Conservation (phyloP, 1,140 invertebrate species). For the Drosophila kanapiae region DNA sequence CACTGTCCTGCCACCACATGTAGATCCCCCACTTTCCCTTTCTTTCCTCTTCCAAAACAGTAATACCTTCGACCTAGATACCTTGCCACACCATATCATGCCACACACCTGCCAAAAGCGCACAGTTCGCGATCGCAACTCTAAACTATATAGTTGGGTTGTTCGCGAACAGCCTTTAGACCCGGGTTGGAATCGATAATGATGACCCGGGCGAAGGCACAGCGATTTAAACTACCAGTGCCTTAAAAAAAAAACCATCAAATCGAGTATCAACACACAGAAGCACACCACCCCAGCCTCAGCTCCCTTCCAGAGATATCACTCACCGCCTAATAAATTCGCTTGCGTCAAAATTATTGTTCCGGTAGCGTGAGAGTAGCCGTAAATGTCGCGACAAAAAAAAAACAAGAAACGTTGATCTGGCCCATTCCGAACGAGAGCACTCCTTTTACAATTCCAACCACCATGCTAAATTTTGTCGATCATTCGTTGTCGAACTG, state of each 20-base stretch:
- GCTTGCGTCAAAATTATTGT: constrained; percentile 60
- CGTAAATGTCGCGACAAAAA: constrained; percentile 14
- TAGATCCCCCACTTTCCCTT: background rate
- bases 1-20: constrained; percentile 8
- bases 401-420: constrained; percentile 46
- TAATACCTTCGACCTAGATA: constrained; percentile 49
- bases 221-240: constrained; percentile 79
- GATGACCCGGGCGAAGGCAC: constrained; percentile 9
- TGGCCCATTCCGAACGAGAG: constrained; percentile 81
- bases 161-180: constrained; percentile 19
- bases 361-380: constrained; percentile 59
- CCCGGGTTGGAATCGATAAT: background rate
- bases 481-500: constrained; percentile 46
- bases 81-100: constrained; percentile 54
- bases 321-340: constrained; percentile 9
- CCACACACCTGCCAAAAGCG: constrained; percentile 53
- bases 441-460: constrained; percentile 83
- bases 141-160: background rate
- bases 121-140: constrained; percentile 34
- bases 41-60: constrained; percentile 6
- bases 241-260: constrained; percentile 58
- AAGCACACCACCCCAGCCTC: constrained; percentile 22
- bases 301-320: constrained; percentile 9
- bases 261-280: constrained; percentile 29
- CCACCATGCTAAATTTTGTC: constrained; percentile 60